Evolutionary conservation across 2,888 invertebrate species (phyloP), one percentile per base, ranked within the genome.

Genomic region (Chloromyia formosa): DNA sequence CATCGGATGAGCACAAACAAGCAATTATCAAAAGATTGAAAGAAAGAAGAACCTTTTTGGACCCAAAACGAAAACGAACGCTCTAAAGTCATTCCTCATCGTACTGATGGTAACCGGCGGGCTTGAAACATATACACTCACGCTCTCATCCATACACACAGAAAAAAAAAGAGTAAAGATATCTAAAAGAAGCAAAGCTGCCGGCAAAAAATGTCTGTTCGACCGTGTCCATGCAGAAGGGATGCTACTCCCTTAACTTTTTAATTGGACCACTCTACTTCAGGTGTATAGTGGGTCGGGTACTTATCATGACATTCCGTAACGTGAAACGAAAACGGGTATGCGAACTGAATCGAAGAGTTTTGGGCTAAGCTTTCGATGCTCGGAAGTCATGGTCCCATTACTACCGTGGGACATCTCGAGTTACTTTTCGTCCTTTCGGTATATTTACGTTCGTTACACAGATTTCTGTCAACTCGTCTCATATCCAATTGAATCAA

Each of bases 21-120:
- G 79, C 79, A 79, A 79, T 79, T 79, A 79, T 79, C 79, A 79
- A 78, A 79, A 79, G 78, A 78, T 74, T 74, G 74, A 64, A 74
- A 62, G 64, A 64, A 72, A 23, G 54, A 69, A 60, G 23, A 74
- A 64, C 61, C 64, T 49, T 54, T 71, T 74, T 35, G 45, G 53
- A 23, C 64, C 74, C 64, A 56, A 61, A 73, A 60, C 45, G 60
- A 73, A 73, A 60, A 35, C 16, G 27, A 35, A 35, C 27, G 7
- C 27, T 56, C 54, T 18, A 69, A 71, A 71, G 27, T 35, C 27
- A 35, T 35, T 35, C 27, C 27, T 35, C 27, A 35, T 35, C 27
- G 27, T 35, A 2, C 27, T 35, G 27, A 35, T 35, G 27, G 27
- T 35, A 35, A 4, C 27, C 27, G 27, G 3, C 27, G 27, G 27